Evolutionary conservation across 2,797 vertebrate genomes (phyloP).

Genomic region (Peromyscus nudipes): DNA sequence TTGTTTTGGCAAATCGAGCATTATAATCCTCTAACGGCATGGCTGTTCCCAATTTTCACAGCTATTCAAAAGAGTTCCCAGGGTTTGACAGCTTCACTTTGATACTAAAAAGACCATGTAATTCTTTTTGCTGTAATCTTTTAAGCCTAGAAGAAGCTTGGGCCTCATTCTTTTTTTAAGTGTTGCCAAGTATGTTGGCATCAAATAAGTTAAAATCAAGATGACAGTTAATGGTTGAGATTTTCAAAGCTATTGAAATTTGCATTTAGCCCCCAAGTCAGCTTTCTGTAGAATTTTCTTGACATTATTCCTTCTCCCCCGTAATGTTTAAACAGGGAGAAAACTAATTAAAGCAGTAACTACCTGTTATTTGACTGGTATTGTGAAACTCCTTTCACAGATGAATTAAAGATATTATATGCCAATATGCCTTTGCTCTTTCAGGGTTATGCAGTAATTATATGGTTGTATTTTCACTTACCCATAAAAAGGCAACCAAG

Average conservation of each 20-base stretch:
- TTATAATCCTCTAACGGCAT: conserved; percentile 70
- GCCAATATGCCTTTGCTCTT: not conserved
- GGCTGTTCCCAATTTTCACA: conserved; percentile 64
- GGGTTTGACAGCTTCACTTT: conserved; percentile 74
- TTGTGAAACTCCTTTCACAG: conserved; percentile 39
- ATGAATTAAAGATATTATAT: conserved; percentile 34
- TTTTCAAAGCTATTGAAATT: conserved; percentile 62
- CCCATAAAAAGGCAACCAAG: not conserved
- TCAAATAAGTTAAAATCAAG: conserved; percentile 76
- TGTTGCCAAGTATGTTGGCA: conserved; percentile 74
- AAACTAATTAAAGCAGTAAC: not conserved
- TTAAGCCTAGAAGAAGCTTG: conserved; percentile 70
- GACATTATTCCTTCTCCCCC: not conserved
- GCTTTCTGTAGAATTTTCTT: conserved; percentile 26
- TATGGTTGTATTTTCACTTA: not conserved
- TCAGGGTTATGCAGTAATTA: not conserved
- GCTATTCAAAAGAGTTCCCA: conserved; percentile 58
- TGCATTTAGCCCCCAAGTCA: conserved; percentile 37
- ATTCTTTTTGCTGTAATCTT: conserved; percentile 76
- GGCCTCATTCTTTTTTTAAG: conserved; percentile 60
- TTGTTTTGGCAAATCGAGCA: conserved; percentile 72
- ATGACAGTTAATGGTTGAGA: conserved; percentile 65
- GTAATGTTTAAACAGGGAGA: conserved; percentile 12
- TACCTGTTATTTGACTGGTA: not conserved
- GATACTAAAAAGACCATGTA: conserved; percentile 76